These are phyloP conservation scores for Ommatoiulus sabulosus DNA, from an alignment of 2,888 invertebrate species.

Conservation along the genomic window DNA sequence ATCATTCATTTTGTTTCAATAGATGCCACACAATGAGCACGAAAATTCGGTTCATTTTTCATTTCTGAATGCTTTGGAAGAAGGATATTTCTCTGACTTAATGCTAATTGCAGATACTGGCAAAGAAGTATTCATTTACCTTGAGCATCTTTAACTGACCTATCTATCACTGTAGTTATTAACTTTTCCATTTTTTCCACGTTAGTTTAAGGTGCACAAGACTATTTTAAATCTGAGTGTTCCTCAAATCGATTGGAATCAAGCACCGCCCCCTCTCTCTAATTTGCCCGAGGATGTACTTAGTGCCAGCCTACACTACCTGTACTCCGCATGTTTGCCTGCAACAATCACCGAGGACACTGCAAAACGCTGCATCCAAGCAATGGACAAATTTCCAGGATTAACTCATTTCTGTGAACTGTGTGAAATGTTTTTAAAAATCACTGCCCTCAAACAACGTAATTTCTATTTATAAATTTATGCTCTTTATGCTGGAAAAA, in stretches of 20 bases:
- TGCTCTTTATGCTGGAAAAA: neutral
- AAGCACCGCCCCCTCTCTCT: conserved; percentile 68
- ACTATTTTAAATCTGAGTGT: conserved; percentile 73
- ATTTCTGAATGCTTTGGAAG: conserved; percentile 75
- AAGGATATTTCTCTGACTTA: conserved; percentile 76
- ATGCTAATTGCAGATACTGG: conserved; percentile 71
- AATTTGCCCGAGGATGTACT: conserved; percentile 75
- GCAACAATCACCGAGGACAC: conserved; percentile 73
- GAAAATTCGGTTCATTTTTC: conserved; percentile 72
- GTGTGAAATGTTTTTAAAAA: conserved; percentile 74
- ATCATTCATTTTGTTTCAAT: neutral
- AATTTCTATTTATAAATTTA: conserved; percentile 64
- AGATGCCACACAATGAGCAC: conserved; percentile 65
- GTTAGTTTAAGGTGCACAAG: conserved; percentile 70
- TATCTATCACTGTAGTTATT: neutral
- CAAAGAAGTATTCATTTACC: conserved; percentile 69
- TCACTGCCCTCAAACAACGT: conserved; percentile 76
- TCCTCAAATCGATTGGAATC: conserved; percentile 72
- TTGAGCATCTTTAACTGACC: neutral
- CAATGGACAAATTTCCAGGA: conserved; percentile 69
- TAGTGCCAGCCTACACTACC: conserved; percentile 74
- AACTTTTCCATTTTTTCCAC: neutral
- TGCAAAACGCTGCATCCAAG: conserved; percentile 71
- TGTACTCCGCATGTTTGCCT: conserved; percentile 76
- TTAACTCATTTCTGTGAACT: conserved; percentile 72